Conservation (phyloP, 2,888 invertebrate species). For the Eueremaeus valkanovi region DNA sequence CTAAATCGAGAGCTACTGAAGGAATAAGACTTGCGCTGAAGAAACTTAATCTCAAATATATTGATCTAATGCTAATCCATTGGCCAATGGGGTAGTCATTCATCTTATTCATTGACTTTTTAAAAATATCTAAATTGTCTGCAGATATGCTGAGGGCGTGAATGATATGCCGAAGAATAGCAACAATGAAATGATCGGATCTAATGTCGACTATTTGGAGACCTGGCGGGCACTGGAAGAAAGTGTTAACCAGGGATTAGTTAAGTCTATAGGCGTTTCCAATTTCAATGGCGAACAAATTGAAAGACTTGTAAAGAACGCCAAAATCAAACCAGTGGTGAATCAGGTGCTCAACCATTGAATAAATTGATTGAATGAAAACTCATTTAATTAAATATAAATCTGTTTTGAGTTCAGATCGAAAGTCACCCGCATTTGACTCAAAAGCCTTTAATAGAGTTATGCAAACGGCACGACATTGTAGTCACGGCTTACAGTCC, state of each 20-base stretch:
- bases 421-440: slow-evolving; percentile 35
- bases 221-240: slow-evolving; percentile 47
- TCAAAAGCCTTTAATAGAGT: slow-evolving; percentile 37
- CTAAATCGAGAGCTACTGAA: not conserved
- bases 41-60: not conserved
- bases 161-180: too few species aligned
- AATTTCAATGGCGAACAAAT: not conserved
- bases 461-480: slow-evolving; percentile 8
- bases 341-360: not conserved
- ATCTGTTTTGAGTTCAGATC: not conserved
- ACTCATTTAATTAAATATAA: not conserved
- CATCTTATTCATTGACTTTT: too few species aligned
- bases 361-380: not conserved
- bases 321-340: not conserved
- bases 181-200: too few species aligned
- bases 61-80: slow-evolving; percentile 34
- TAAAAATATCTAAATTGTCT: not conserved
- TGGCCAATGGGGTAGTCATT: too few species aligned
- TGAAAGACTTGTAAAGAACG: not conserved
- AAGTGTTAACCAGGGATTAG: slow-evolving; percentile 50
- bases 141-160: too few species aligned
- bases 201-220: not conserved
- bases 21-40: not conserved
- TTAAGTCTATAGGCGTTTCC: not conserved
- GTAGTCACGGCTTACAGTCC: slow-evolving; percentile 38